These are phyloP conservation scores for Dexiosoma caninum DNA, from an alignment of 2,888 invertebrate species.

Conservation along the genomic window DNA sequence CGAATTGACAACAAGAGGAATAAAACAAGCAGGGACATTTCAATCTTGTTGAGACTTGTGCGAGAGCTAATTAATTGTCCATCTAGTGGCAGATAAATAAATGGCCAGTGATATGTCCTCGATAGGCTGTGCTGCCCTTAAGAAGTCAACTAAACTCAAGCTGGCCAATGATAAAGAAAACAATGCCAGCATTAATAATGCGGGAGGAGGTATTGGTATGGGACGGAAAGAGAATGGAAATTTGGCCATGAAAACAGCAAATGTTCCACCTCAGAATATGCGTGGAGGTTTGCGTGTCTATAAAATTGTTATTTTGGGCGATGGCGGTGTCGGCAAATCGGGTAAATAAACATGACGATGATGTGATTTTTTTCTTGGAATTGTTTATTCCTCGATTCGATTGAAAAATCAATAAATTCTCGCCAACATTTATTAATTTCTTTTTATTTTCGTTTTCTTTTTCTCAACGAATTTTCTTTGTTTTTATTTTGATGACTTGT, in stretches of 20 bases:
- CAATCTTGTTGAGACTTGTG: neutral
- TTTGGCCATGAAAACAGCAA: constrained; percentile 66
- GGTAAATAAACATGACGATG: constrained; percentile 78
- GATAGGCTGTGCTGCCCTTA: constrained; percentile 75
- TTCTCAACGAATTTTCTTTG: constrained; percentile 41
- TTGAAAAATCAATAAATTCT: constrained; percentile 61
- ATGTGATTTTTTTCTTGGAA: constrained; percentile 29
- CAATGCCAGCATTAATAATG: constrained; percentile 53
- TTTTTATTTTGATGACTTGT: constrained; percentile 52
- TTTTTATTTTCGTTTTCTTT: constrained; percentile 51
- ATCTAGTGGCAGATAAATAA: constrained; percentile 43
- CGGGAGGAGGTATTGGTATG: constrained; percentile 38
- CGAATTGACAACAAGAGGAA: neutral
- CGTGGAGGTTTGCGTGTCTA: constrained; percentile 87
- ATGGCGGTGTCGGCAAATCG: constrained; percentile 95
- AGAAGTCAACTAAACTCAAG: constrained; percentile 74
- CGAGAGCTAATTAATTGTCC: neutral
- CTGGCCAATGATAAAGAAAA: constrained; percentile 69
- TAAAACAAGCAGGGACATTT: neutral
- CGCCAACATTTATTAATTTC: neutral
- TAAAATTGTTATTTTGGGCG: constrained; percentile 93
- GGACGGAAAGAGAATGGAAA: constrained; percentile 64
- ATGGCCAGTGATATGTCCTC: constrained; percentile 76
- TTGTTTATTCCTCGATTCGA: neutral
- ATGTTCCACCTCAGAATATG: constrained; percentile 74